Base-by-base conservation (phyloP, 1,140 invertebrate species). In the Drosophila malerkotliana region DNA sequence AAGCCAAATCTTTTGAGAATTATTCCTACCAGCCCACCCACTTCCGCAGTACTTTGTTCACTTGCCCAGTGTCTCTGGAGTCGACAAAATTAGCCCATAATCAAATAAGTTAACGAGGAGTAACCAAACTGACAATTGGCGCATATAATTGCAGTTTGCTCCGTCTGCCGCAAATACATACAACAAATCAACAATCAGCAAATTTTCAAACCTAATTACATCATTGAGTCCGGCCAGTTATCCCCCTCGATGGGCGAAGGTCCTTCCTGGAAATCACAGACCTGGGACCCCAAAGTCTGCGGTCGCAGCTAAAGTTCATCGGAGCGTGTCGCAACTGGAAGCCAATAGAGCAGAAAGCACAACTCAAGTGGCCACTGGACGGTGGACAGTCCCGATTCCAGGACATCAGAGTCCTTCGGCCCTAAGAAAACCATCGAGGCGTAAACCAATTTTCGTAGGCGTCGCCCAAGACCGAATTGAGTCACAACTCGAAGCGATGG, bases 291-390 rank as follows among this genome's bases (percentile, higher is more conserved):
- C 49, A 18, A 76, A 44, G 78, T 61, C 55, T 61, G 79, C 66
- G 77, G 82, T 84, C 81, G 80, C 81, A 44, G 75, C 51, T 60
- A 10, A 30, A 52, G 62, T 58, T 56, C 82, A 85, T 55, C 76
- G 68, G 49, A 64, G 82, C 82, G 74, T 85, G 78, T 67, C 66
- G 21, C 62, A 78, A 87, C 78, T 82, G 71, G 62, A 55, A 87
- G 82, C 71, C 82, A 85, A 87, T 85, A 85, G 81, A 85, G 58
- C 82, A 87, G 64, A 85, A 85, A 85, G 82, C 82, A 87, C 82
- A 79, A 78, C 66, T 85, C 82, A 85, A 85, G 82, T 82, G 82
- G 60, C 69, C 45, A 62, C 73, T 41, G 73, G 63, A 66, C 53
- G 71, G 12, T 49, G 72, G 60, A 51, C 74, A 53, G 26, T 72